These are phyloP conservation scores for Channa maculata DNA, from an alignment of 2,113 vertebrate species.

Conservation along the genomic window DNA sequence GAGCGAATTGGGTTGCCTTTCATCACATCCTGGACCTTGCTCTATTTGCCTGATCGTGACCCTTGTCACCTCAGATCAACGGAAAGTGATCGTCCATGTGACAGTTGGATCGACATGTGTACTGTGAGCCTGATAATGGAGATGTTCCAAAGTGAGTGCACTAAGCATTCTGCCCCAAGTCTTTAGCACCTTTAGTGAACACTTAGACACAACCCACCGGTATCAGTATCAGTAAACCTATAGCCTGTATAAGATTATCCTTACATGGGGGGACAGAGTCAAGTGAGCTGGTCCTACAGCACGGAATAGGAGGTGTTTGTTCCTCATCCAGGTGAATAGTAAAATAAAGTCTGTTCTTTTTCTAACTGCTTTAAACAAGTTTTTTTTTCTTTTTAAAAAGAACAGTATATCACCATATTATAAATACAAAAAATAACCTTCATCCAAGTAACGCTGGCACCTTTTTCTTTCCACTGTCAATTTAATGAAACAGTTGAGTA, in stretches of 20 bases:
- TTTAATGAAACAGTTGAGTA: too few relatives aligned
- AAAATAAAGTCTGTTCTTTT: too few relatives aligned
- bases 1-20: constrained; percentile 32
- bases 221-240: constrained; percentile 57
- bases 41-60: constrained; percentile 38
- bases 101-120: constrained; percentile 41
- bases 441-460: too few relatives aligned
- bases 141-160: constrained; percentile 9
- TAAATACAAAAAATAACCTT: too few relatives aligned
- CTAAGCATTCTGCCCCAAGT: constrained; percentile 26
- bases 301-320: not conserved
- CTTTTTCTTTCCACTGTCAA: too few relatives aligned
- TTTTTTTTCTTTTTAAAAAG: too few relatives aligned
- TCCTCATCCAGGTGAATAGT: too few relatives aligned
- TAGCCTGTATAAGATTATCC: constrained; percentile 30
- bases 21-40: constrained; percentile 17
- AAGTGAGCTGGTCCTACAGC: constrained; percentile 7
- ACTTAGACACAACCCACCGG: not conserved
- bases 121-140: constrained; percentile 20
- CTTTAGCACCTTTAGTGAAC: constrained; percentile 24
- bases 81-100: constrained; percentile 16
- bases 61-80: constrained; percentile 30
- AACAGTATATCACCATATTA: too few relatives aligned
- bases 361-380: too few relatives aligned
- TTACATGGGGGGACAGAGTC: not conserved